Evolutionary conservation across 2,113 vertebrate species (phyloP).

Genomic region (Gambusia holbrooki): DNA sequence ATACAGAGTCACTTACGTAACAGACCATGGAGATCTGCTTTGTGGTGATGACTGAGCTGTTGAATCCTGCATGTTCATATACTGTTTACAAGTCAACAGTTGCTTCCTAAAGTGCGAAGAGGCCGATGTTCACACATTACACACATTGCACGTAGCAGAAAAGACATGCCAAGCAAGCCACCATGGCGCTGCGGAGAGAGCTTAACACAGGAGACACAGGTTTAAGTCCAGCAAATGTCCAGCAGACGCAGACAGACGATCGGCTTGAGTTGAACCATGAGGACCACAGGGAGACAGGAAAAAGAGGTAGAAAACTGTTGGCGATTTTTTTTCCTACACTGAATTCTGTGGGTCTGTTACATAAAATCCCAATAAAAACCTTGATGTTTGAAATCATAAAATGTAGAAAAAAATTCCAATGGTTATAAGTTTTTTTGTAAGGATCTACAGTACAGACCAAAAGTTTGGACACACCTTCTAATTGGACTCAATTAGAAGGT

Average conservation of each 20-base stretch:
- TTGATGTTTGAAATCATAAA: background rate
- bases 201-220: background rate
- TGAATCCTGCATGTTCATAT: conserved; percentile 11
- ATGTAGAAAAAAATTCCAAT: background rate
- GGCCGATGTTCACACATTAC: conserved; percentile 1
- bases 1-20: conserved; percentile 38
- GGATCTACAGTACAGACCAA: too few relatives aligned
- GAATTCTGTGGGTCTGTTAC: background rate
- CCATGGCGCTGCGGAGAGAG: background rate
- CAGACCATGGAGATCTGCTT: conserved; percentile 27
- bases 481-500: too few relatives aligned
- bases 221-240: conserved; percentile 20
- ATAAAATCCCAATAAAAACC: background rate
- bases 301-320: too few relatives aligned
- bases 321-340: background rate
- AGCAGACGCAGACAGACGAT: background rate
- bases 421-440: background rate
- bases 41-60: conserved; percentile 28
- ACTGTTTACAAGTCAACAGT: conserved; percentile 17
- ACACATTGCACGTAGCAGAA: background rate
- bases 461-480: too few relatives aligned
- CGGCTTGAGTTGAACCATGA: too few relatives aligned
- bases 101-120: background rate
- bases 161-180: background rate
- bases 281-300: too few relatives aligned